A percentile compares a stretch with the other conserved stretches of the same genome.
These are phyloP conservation scores for Hyperoplus lanceolatus DNA, from an alignment of 2,797 vertebrate species.

Conservation along the genomic window DNA sequence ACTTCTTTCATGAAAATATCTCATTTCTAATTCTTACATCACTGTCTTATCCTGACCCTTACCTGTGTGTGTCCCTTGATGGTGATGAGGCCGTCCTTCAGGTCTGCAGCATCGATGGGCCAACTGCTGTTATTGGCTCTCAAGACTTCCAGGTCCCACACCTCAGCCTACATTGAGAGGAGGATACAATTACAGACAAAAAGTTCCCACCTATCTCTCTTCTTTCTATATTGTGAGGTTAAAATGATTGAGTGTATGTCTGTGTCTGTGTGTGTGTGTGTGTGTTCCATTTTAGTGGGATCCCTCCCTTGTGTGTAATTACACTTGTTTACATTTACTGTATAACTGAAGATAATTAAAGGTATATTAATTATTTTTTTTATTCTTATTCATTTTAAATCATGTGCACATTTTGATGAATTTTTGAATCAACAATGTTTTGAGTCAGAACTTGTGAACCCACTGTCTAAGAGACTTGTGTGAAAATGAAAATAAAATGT, in stretches of 20 bases:
- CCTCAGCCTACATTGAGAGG: slow-evolving; percentile 89
- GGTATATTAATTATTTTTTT: neutral
- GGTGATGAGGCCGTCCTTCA: slow-evolving; percentile 95
- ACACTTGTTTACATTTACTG: neutral
- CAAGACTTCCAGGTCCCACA: slow-evolving; percentile 97
- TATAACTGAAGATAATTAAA: neutral
- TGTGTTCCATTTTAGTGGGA: neutral
- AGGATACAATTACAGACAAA: neutral
- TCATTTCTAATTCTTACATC: neutral
- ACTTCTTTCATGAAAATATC: neutral
- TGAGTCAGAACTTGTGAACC: neutral
- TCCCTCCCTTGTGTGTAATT: neutral
- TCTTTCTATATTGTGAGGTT: neutral
- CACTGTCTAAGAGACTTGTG: neutral
- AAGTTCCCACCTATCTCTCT: neutral
- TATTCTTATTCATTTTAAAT: neutral
- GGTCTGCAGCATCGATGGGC: slow-evolving; percentile 90
- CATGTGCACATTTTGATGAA: neutral
- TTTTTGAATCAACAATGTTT: neutral
- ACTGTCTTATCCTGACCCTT: slow-evolving; percentile 24
- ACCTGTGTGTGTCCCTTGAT: slow-evolving; percentile 96
- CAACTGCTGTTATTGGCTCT: slow-evolving; percentile 89
- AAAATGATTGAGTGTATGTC: neutral
- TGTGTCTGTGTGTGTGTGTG: neutral
- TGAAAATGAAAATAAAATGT: slow-evolving; percentile 5